phyloP scores from a whole-genome alignment of 2,797 vertebrate species.

The Galaxias olidus region DNA sequence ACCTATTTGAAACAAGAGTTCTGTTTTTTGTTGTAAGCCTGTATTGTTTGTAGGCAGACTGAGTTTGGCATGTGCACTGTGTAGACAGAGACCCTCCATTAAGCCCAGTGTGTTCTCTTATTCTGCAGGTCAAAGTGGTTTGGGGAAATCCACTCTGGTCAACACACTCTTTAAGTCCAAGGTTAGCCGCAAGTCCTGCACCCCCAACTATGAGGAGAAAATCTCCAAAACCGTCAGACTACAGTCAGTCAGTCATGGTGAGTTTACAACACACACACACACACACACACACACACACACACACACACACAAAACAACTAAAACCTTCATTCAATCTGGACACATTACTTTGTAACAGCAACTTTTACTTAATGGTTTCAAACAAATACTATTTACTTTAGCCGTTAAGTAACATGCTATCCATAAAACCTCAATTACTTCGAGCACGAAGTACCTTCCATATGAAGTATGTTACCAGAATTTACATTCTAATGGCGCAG shows the following conservation, averaged over 20 bases:
- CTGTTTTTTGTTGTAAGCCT: too few species aligned
- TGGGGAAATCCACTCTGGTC: constrained; percentile 94
- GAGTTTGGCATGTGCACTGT: too few species aligned
- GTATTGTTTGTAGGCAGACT: too few species aligned
- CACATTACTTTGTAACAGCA: too few species aligned
- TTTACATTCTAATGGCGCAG: too few species aligned
- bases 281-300: constrained; percentile 15
- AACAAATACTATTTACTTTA: too few species aligned
- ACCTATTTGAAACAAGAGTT: too few species aligned
- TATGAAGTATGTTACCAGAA: too few species aligned
- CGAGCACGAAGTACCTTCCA: too few species aligned
- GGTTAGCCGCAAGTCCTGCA: constrained; percentile 82
- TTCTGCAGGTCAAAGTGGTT: constrained; percentile 57
- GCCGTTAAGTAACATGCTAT: too few species aligned
- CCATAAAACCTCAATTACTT: too few species aligned
- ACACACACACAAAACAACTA: neutral
- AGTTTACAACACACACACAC: constrained; percentile 39
- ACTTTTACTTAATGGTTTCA: too few species aligned
- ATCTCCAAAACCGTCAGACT: constrained; percentile 87
- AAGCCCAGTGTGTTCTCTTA: neutral
- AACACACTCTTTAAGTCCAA: constrained; percentile 97
- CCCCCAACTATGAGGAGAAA: constrained; percentile 68
- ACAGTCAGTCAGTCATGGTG: constrained; percentile 84
- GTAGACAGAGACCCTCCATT: neutral
- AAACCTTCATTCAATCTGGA: neutral